phyloP scores from a whole-genome alignment of 2,113 vertebrate genomes.

The Pantherophis guttatus region DNA sequence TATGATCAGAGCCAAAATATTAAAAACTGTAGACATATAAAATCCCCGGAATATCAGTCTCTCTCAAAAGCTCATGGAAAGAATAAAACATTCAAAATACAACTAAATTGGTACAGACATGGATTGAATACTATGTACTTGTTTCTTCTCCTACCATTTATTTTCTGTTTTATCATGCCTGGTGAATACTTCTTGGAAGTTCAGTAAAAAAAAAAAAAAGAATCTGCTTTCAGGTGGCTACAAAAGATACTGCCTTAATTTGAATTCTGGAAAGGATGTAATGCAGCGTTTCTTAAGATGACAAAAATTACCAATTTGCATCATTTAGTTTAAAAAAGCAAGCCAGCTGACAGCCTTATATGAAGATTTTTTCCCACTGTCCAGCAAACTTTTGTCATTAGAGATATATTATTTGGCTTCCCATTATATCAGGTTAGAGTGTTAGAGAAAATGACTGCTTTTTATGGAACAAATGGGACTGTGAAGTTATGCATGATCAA shows the following conservation, averaged over 20 bases:
- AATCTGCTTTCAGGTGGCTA: background rate
- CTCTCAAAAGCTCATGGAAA: background rate
- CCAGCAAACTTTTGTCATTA: background rate
- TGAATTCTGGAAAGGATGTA: background rate
- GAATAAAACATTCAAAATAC: background rate
- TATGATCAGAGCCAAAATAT: background rate
- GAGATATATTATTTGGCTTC: background rate
- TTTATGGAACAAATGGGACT: background rate
- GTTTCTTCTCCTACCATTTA: background rate
- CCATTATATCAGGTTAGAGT: background rate
- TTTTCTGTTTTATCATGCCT: background rate
- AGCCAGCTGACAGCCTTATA: background rate
- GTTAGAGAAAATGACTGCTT: background rate
- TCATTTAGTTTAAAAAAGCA: background rate
- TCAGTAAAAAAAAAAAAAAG: background rate
- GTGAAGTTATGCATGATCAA: background rate
- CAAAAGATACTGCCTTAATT: background rate
- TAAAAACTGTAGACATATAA: background rate
- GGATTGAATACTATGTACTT: too few relatives aligned
- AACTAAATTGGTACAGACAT: background rate
- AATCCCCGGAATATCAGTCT: background rate
- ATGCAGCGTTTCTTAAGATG: background rate
- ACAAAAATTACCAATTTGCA: background rate
- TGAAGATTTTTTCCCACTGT: background rate
- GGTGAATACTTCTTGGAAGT: background rate